Conservation (phyloP, 2,888 invertebrate species). For the Pyrgus malvae region DNA sequence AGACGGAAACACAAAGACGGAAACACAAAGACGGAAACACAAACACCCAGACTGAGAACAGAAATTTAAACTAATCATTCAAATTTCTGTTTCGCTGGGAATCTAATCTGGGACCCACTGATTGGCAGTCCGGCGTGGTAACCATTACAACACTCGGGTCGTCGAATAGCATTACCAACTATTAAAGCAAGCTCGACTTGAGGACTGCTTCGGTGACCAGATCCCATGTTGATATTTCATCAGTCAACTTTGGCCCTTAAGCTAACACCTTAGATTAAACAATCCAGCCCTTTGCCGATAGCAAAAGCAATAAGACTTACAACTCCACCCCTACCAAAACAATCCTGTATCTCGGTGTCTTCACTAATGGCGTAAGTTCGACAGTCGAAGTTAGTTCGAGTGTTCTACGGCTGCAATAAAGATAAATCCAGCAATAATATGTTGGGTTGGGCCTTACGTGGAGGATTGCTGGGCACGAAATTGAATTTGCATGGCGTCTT, state of each 20-base stretch:
- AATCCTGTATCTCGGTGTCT: constrained; percentile 80
- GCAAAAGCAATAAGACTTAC: constrained; percentile 81
- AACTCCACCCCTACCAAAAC: constrained; percentile 78
- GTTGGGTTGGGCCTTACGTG: constrained; percentile 78
- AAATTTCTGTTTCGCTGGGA: too few species aligned
- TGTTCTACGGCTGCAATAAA: constrained; percentile 80
- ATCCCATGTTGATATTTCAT: constrained; percentile 25
- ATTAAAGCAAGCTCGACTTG: not conserved
- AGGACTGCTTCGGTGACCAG: constrained; percentile 20
- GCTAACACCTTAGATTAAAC: constrained; percentile 73
- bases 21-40: too few species aligned
- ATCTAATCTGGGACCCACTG: too few species aligned
- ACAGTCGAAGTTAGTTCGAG: constrained; percentile 80
- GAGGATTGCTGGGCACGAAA: constrained; percentile 76
- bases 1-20: too few species aligned
- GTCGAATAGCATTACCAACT: too few species aligned
- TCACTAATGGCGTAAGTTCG: constrained; percentile 81
- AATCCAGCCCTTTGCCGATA: constrained; percentile 68
- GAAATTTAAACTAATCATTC: too few species aligned
- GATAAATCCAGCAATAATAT: constrained; percentile 82
- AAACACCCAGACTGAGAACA: too few species aligned
- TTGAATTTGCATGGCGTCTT: constrained; percentile 81
- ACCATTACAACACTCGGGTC: too few species aligned
- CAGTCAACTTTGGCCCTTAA: constrained; percentile 40
- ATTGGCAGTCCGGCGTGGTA: too few species aligned